Percentiles rank a stretch among this genome's conserved stretches.
phyloP scores from a whole-genome alignment of 2,888 invertebrate species.

The Neoaliturus tenellus region DNA sequence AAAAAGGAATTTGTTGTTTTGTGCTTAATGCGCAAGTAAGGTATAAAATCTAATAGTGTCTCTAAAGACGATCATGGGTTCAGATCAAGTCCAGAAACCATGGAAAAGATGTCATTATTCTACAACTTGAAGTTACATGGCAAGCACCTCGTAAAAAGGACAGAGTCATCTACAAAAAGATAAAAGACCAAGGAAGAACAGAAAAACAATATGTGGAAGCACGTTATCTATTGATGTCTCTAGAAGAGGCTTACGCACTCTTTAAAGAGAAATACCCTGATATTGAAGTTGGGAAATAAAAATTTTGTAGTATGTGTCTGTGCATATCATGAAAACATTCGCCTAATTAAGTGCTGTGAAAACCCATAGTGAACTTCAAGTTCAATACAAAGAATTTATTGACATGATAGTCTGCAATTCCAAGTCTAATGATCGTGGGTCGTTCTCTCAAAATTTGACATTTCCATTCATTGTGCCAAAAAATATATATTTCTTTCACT shows the following conservation, averaged over 20 bases:
- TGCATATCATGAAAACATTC: slow-evolving; percentile 17
- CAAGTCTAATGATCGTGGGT: background rate
- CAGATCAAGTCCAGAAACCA: background rate
- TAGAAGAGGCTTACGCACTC: background rate
- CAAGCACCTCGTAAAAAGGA: background rate
- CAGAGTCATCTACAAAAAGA: background rate
- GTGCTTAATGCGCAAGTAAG: background rate
- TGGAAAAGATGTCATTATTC: background rate
- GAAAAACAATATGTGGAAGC: background rate
- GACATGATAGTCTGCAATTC: slow-evolving; percentile 1
- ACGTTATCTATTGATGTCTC: background rate
- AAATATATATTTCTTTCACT: background rate
- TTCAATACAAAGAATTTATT: background rate
- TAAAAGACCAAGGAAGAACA: background rate
- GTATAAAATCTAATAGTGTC: background rate
- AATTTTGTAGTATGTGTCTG: slow-evolving; percentile 16
- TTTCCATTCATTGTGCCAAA: background rate
- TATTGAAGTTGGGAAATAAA: background rate
- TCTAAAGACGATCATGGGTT: background rate
- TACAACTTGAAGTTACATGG: background rate
- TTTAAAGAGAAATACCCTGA: slow-evolving; percentile 24
- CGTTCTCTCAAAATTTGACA: slow-evolving; percentile 1
- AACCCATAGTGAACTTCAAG: background rate
- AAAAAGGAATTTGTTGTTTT: background rate
- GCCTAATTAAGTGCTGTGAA: background rate